Evolutionary conservation across 1,140 invertebrate species (phyloP).

Genomic region (Xylocopa sonorina): DNA sequence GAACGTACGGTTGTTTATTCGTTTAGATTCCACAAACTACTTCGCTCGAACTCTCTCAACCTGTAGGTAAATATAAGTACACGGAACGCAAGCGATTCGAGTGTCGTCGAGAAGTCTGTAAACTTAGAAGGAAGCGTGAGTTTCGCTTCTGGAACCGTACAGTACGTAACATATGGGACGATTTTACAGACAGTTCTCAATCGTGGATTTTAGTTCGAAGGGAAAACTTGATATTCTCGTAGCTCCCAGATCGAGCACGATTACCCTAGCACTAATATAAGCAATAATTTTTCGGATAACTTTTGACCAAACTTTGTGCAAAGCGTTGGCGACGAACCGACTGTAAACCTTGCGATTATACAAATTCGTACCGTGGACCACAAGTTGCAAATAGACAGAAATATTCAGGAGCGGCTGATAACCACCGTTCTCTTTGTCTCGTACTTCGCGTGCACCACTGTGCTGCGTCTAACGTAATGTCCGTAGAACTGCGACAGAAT

Average conservation of each 20-base stretch:
- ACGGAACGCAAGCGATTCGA: conserved; percentile 45
- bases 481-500: conserved; percentile 35
- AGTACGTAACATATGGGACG: not conserved
- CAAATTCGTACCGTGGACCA: conserved; percentile 38
- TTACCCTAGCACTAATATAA: not conserved
- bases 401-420: conserved; percentile 64
- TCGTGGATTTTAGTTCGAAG: too few relatives aligned
- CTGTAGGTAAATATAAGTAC: conserved; percentile 59
- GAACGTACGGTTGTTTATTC: conserved; percentile 55
- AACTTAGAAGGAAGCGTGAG: conserved; percentile 12
- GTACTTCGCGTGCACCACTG: not conserved
- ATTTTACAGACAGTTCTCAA: not conserved
- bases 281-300: conserved; percentile 55
- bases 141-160: conserved; percentile 18
- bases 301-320: conserved; percentile 55
- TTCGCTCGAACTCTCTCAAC: conserved; percentile 49
- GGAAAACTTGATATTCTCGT: not conserved
- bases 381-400: conserved; percentile 64
- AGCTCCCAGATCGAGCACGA: too few relatives aligned
- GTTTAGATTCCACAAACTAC: conserved; percentile 60
- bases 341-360: conserved; percentile 63
- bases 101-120: conserved; percentile 42
- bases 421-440: conserved; percentile 48
- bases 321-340: conserved; percentile 20
- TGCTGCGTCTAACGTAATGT: conserved; percentile 5